These are phyloP conservation scores for Lycorma delicatula DNA, from an alignment of 1,140 invertebrate species.

Conservation along the genomic window DNA sequence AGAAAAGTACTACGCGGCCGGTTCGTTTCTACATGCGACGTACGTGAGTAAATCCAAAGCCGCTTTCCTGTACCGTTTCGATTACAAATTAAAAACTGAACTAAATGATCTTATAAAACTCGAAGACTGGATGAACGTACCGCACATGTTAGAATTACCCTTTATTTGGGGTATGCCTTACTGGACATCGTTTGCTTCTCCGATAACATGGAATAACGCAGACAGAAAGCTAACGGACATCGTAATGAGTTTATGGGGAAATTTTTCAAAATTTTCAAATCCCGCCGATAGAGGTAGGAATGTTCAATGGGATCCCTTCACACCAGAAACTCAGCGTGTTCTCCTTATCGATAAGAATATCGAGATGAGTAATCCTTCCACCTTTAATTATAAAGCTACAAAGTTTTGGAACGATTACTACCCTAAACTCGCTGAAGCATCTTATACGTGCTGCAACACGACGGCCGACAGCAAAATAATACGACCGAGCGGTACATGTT, in stretches of 20 bases:
- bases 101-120: conserved; percentile 50
- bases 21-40: conserved; percentile 53
- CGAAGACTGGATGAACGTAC: conserved; percentile 63
- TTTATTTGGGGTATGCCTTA: conserved; percentile 69
- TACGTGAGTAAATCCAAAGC: conserved; percentile 46
- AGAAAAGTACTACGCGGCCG: conserved; percentile 62
- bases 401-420: conserved; percentile 76
- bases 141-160: conserved; percentile 67
- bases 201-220: conserved; percentile 55
- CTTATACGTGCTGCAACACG: conserved; percentile 21
- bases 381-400: conserved; percentile 61
- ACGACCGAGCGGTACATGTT: too few species aligned
- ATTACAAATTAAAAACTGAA: conserved; percentile 57
- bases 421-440: conserved; percentile 45
- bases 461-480: conserved; percentile 12
- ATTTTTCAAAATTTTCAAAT: conserved; percentile 60
- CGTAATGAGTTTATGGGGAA: conserved; percentile 65
- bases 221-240: conserved; percentile 67
- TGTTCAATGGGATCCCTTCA: conserved; percentile 62
- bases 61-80: conserved; percentile 64
- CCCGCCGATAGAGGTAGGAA: conserved; percentile 52
- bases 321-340: conserved; percentile 49
- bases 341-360: conserved; percentile 64
- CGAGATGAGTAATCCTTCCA: conserved; percentile 54
- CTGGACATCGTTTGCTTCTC: conserved; percentile 40